Evolutionary conservation across 2,888 invertebrate species (phyloP).

Genomic region (Lepidochitona cinerea): DNA sequence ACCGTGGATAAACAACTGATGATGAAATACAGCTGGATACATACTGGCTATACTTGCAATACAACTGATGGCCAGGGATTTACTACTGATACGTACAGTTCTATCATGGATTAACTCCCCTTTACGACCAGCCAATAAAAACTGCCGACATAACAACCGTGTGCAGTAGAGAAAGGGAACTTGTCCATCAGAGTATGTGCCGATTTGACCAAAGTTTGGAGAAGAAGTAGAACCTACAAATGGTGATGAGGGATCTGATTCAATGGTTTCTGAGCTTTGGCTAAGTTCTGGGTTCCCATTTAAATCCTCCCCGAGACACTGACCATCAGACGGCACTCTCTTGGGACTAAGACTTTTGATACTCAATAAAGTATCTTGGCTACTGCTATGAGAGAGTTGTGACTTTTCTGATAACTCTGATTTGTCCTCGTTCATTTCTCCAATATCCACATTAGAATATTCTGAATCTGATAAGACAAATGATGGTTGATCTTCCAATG

Average conservation of each 20-base stretch:
- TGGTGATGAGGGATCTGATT: constrained; percentile 9
- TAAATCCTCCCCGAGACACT: constrained; percentile 47
- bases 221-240: constrained; percentile 18
- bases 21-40: constrained; percentile 81
- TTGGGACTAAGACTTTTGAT: constrained; percentile 58
- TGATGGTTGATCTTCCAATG: background rate
- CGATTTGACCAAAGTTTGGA: constrained; percentile 63
- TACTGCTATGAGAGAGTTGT: constrained; percentile 49
- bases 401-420: constrained; percentile 57
- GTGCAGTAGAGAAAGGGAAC: constrained; percentile 81
- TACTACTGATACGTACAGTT: constrained; percentile 88
- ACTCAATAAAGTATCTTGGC: constrained; percentile 61
- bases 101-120: constrained; percentile 78
- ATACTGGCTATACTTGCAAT: constrained; percentile 82
- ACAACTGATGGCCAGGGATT: constrained; percentile 88
- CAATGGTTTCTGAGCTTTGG: constrained; percentile 26
- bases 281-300: constrained; percentile 56
- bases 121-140: constrained; percentile 78
- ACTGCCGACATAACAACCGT: constrained; percentile 81
- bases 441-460: constrained; percentile 67
- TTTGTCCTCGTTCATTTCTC: constrained; percentile 60
- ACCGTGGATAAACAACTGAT: constrained; percentile 71
- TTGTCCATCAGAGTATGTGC: constrained; percentile 77
- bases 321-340: constrained; percentile 29
- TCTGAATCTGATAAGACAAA: background rate